Conservation (phyloP, 53 echinoderm and acorn worm species). For the Hippasteria phrygiana region DNA sequence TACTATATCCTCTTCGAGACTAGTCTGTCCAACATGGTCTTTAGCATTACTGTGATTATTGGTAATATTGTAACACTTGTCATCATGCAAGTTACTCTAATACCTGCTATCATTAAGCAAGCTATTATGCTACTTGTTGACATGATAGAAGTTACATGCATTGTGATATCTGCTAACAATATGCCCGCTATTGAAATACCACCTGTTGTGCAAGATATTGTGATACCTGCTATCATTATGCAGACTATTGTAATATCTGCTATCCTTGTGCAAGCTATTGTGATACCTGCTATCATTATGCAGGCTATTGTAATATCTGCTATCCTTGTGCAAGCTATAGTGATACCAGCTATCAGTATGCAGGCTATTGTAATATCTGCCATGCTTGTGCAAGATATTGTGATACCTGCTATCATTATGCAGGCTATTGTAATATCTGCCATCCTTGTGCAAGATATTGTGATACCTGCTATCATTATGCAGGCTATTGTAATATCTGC, state of each 20-base stretch:
- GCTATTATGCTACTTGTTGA: not conserved
- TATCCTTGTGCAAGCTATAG: not conserved
- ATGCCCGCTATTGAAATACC: not conserved
- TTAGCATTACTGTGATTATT: not conserved
- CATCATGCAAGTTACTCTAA: not conserved
- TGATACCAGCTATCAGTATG: not conserved
- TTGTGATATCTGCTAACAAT: not conserved
- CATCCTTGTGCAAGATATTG: not conserved
- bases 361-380: not conserved
- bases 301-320: not conserved
- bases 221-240: not conserved
- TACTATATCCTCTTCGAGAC: too few species aligned
- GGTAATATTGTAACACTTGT: not conserved
- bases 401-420: not conserved
- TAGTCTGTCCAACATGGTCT: not conserved
- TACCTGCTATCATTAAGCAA: not conserved
- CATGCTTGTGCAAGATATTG: not conserved
- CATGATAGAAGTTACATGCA: not conserved
- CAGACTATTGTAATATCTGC: not conserved
- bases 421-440: not conserved
- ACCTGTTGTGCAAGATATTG: not conserved
- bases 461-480: not conserved
- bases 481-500: too few species aligned
- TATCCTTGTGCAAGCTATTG: not conserved
- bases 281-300: not conserved